Evolutionary conservation across 2,113 vertebrate species (phyloP), one percentile per base, ranked within the genome.

Genomic region (Silurus asotus): DNA sequence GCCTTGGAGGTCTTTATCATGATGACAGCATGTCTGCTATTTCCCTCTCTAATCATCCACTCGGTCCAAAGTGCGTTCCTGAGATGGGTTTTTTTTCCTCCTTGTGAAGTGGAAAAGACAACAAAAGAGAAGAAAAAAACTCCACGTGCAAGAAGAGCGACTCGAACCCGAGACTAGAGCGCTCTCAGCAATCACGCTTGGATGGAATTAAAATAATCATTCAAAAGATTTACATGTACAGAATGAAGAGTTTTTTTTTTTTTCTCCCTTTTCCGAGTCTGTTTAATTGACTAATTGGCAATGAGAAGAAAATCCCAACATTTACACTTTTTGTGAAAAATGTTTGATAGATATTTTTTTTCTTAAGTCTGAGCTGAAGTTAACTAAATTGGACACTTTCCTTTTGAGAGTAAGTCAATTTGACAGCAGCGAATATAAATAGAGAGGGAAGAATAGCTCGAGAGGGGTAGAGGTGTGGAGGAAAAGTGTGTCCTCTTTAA

Each of bases 1-100:
- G 87, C 88, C 92, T 83, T 83, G 87, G 91, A 90, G 90, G 90
- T 88, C 80, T 55, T 84, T 88, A 92, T 91, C 90, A 91, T 91
- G 86, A 84, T 92, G 90, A 92, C 91, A 91, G 90, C 84, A 85
- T 87, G 88, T 91, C 90, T 87, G 65, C 78, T 65, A 62, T 70
- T 88, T 48, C 80, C 79, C 19, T 88, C 81, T 86, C 61, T 75
- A 64, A 76, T 79, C 67, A 84, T 83, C 58, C 82, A 84, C 81
- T 86, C 61, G 25, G 82, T 81, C 77, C 80, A 90, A 77, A 82
- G 82, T 65, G 87, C 88, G 84, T 87, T 75, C 81, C 88, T 65
- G 15, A 58, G 58, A 65, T 76, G 15, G 53, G 37, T 37, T 84
- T 88, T 86, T 82, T 86, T 81, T 82, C 79, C 70, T 76, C 84